Evolutionary conservation across 2,797 vertebrate species (phyloP), one percentile per base, ranked within the genome.

Genomic region (Acanthornis magna): DNA sequence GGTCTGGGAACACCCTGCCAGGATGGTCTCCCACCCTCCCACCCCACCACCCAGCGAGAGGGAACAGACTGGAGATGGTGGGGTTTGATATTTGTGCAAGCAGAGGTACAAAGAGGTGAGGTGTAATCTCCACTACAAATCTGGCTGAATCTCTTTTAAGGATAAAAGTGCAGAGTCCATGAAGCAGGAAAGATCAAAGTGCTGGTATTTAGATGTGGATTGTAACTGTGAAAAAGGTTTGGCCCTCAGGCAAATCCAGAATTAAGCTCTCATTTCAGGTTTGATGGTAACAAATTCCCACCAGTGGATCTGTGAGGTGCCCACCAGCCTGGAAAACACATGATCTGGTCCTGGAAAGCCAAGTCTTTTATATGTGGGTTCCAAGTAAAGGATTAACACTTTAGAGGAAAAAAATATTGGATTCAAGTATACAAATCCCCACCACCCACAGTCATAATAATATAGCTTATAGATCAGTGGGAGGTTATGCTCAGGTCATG

Each of bases 231-330:
- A 25, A 88, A 91, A 88, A 89, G 14, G 30, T 74, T 89, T 82
- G 86, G n/a, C 67, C 84, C 63, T n/a, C 55, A 61, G 79, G 91
- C 87, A 94, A 94, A 94, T 77, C 51, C 57, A 89, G 57, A 92
- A 79, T 76, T 95, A 90, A 94, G 65, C n/a, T 80, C 47, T 88
- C 30, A 30, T 76, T 94, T 91, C 2, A 9, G 30, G 40, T 80
- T 90, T 87, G 70, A 90, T 43, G 72, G 75, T 66, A 93, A 79
- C 54, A 72, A 94, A 94, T 91, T 93, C 92, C 81, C 95, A 93
- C 89, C 85, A 82, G 78, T 53, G 72, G 75, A 48, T 67, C 19
- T 89, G 57, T 65, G 60, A 93, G 74, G 70, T 18, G 6, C 72
- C 66, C 62, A 71, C 26, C 3, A 6, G 63, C 40, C 66, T 89